Conservation (phyloP, 2,888 invertebrate genomes). For the Apodemia duryi region DNA sequence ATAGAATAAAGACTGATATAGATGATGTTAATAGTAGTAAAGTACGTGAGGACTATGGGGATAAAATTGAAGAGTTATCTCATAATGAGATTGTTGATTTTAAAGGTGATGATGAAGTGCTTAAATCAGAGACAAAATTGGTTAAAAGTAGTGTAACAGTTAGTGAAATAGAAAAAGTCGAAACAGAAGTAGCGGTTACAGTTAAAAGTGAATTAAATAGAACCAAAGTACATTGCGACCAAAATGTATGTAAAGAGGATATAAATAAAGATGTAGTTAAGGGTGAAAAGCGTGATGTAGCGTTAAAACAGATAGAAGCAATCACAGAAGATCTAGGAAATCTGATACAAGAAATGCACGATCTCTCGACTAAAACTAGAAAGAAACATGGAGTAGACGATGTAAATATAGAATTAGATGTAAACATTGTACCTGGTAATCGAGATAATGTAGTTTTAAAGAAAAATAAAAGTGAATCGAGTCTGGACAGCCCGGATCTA, state of each 20-base stretch:
- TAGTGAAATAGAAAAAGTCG: conserved; percentile 42
- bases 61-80: conserved; percentile 46
- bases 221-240: conserved; percentile 46
- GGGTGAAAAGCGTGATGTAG: conserved; percentile 42
- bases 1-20: conserved; percentile 23
- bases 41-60: conserved; percentile 35
- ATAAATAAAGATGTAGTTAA: conserved; percentile 33
- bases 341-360: conserved; percentile 61
- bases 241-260: conserved; percentile 35
- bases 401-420: conserved; percentile 38
- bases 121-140: conserved; percentile 49
- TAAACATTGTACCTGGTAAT: conserved; percentile 56
- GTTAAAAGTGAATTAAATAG: conserved; percentile 45
- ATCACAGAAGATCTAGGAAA: conserved; percentile 65
- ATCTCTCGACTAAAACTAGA: conserved; percentile 47
- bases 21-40: conserved; percentile 24
- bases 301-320: conserved; percentile 58
- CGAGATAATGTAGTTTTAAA: conserved; percentile 65
- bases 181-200: conserved; percentile 45
- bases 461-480: conserved; percentile 74
- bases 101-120: conserved; percentile 36
- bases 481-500: conserved; percentile 73
- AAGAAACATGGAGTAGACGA: conserved; percentile 35
- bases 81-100: conserved; percentile 44
- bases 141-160: conserved; percentile 45